A percentile compares a stretch with the other conserved stretches of the same genome.
Evolutionary conservation across 1,140 invertebrate species (phyloP).

Genomic region (Cylas formicarius): DNA sequence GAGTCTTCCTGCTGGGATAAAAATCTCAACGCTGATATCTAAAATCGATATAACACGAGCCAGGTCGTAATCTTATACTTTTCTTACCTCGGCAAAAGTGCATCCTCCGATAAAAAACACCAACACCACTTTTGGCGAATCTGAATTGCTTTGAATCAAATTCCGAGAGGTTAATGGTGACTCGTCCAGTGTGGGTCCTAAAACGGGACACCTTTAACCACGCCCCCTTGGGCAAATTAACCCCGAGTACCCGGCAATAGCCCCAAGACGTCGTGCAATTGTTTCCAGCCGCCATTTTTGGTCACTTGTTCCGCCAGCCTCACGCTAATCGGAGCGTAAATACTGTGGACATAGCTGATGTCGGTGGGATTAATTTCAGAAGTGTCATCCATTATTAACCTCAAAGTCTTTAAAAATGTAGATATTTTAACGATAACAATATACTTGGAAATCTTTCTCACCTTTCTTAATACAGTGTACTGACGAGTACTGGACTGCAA

Average conservation of each 20-base stretch:
- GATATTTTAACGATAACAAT: constrained; percentile 12
- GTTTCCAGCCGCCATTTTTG: constrained; percentile 74
- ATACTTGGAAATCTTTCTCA: constrained; percentile 26
- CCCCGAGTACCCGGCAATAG: constrained; percentile 45
- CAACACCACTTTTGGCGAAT: constrained; percentile 71
- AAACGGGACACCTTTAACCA: no score
- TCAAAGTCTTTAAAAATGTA: constrained; percentile 52
- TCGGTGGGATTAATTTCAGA: constrained; percentile 79
- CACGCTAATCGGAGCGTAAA: constrained; percentile 90
- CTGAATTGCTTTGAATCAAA: constrained; percentile 40
- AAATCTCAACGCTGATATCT: constrained; percentile 83
- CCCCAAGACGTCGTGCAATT: constrained; percentile 52
- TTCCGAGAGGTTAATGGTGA: constrained; percentile 26
- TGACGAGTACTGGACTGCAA: constrained; percentile 61
- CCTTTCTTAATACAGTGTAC: constrained; percentile 65
- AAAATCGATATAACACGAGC: not conserved
- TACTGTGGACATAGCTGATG: constrained; percentile 88
- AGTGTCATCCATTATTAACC: constrained; percentile 79
- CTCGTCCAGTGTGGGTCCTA: constrained; percentile 53
- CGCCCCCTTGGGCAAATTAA: no score
- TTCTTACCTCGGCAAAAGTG: constrained; percentile 77
- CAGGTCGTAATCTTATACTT: not conserved
- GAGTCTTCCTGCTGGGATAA: constrained; percentile 87
- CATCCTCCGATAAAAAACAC: constrained; percentile 95
- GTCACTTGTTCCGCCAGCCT: constrained; percentile 80